phyloP scores from a whole-genome alignment of 35 echinoderm and acorn worm species.

The Holothuria glaberrima region DNA sequence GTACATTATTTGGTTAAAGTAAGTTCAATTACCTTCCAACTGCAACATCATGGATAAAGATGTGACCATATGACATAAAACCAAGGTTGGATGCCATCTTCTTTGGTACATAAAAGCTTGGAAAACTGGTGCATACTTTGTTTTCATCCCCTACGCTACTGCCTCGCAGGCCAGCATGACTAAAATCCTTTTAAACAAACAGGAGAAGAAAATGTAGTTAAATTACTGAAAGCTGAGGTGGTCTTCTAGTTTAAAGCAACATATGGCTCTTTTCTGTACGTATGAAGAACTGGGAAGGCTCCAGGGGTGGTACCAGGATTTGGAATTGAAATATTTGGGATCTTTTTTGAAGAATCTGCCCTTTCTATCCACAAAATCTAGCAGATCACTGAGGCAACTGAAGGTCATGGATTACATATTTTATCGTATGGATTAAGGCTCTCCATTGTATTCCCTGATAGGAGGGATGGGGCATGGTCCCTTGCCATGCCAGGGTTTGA shows the following conservation, averaged over 20 bases:
- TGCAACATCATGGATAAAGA: conserved; percentile 38
- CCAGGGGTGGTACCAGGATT: no score
- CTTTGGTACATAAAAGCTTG: conserved; percentile 16
- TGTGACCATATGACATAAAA: conserved; percentile 60
- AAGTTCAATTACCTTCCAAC: conserved; percentile 47
- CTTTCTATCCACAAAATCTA: no score
- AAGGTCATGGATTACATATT: no score
- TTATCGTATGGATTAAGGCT: no score
- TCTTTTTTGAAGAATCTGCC: no score
- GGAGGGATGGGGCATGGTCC: no score
- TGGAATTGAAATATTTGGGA: neutral
- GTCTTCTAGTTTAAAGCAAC: no score
- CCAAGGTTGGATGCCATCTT: neutral
- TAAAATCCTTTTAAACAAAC: conserved; percentile 42
- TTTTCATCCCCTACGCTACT: conserved; percentile 51
- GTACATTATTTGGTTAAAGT: no score
- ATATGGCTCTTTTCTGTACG: no score
- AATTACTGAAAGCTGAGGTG: neutral
- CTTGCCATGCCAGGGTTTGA: no score
- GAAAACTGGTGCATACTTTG: conserved; percentile 55
- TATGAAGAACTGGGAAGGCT: neutral
- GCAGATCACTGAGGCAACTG: no score
- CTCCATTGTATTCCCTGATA: no score
- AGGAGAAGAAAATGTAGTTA: neutral
- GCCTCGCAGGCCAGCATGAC: neutral